Evolutionary conservation across 2,888 invertebrate genomes (phyloP).

Genomic region (Trissoscelio sp.): DNA sequence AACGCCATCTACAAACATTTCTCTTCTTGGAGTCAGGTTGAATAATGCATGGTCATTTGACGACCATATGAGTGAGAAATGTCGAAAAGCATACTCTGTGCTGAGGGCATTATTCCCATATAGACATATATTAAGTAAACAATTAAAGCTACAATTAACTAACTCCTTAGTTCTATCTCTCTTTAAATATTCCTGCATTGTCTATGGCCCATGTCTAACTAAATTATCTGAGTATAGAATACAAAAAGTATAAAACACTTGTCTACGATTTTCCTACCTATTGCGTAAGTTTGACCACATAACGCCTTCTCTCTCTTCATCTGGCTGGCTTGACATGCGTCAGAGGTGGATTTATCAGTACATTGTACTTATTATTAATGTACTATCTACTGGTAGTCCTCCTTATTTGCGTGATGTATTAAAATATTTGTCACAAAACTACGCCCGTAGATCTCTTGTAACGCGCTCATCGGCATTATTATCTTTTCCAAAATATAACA

Average conservation of each 20-base stretch:
- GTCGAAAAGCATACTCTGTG: background rate
- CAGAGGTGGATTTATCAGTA: background rate
- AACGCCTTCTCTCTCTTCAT: background rate
- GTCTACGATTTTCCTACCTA: background rate
- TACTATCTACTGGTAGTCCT: background rate
- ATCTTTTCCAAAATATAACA: background rate
- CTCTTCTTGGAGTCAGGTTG: background rate
- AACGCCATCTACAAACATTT: background rate
- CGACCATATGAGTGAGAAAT: background rate
- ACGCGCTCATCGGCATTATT: background rate
- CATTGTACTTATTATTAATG: background rate
- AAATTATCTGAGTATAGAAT: background rate
- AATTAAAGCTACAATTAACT: background rate
- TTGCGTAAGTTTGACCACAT: background rate
- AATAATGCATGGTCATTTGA: background rate
- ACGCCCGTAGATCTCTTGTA: background rate
- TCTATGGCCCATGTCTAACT: background rate
- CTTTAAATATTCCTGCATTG: background rate
- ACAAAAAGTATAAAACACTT: background rate
- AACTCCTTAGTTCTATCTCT: too few species aligned
- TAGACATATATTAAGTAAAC: background rate
- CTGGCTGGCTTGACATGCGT: background rate
- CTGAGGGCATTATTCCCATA: background rate
- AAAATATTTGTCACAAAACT: background rate
- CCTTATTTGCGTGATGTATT: background rate